phyloP scores from a whole-genome alignment of 2,888 invertebrate species.

The Diaperis boleti region DNA sequence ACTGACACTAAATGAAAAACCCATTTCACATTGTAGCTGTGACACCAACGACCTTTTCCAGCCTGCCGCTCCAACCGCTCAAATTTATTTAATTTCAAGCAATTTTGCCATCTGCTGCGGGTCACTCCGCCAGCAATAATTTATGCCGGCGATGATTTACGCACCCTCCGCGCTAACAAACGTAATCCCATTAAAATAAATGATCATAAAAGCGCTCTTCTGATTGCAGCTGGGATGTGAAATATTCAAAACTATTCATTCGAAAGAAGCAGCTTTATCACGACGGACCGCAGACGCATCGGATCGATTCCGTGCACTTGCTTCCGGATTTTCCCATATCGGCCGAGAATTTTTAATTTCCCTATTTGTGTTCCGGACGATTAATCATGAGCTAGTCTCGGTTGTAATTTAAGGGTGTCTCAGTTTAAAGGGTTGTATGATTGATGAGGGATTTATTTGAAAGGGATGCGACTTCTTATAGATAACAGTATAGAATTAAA shows the following conservation, averaged over 20 bases:
- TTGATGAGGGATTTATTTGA: too few relatives aligned
- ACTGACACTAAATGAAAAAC: too few relatives aligned
- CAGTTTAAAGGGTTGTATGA: too few relatives aligned
- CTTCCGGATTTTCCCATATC: neutral
- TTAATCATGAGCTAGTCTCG: neutral
- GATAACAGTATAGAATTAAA: too few relatives aligned
- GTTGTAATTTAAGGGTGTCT: neutral
- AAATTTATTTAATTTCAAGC: neutral
- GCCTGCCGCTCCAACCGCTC: neutral
- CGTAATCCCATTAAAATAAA: conserved; percentile 12
- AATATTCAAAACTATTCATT: neutral
- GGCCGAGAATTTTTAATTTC: neutral
- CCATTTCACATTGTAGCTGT: too few relatives aligned
- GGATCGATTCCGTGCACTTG: too few relatives aligned
- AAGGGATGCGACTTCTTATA: too few relatives aligned
- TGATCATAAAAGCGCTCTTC: neutral
- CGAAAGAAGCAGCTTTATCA: too few relatives aligned
- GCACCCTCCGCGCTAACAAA: conserved; percentile 4
- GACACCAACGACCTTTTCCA: neutral
- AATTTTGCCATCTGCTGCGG: neutral
- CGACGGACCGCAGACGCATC: too few relatives aligned
- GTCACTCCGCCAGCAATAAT: neutral
- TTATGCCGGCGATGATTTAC: conserved; percentile 10
- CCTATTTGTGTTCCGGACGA: conserved; percentile 1
- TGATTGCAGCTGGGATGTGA: neutral